These are phyloP conservation scores for Parapristionchus giblindavisi DNA, from an alignment of 2,888 invertebrate genomes.

Conservation along the genomic window DNA sequence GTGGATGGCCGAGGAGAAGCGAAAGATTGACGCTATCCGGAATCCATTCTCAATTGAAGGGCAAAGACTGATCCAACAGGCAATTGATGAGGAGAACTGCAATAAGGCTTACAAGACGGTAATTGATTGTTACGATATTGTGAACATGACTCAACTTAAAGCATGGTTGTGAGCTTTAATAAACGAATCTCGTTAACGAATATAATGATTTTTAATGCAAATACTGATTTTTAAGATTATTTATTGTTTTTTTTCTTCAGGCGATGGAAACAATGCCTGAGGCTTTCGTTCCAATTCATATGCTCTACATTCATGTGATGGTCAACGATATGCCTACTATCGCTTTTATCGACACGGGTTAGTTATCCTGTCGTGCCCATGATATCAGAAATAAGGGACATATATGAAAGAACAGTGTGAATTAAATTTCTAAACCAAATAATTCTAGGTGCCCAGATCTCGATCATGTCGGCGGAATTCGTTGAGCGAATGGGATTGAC, in stretches of 20 bases:
- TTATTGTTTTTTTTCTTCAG: too few relatives aligned
- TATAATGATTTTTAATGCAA: not conserved
- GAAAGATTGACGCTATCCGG: constrained; percentile 85
- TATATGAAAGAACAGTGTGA: constrained; percentile 24
- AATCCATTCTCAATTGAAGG: constrained; percentile 96
- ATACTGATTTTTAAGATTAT: not conserved
- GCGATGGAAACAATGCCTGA: constrained; percentile 99
- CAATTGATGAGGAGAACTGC: constrained; percentile 87
- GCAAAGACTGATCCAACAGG: constrained; percentile 91
- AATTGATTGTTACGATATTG: too few relatives aligned
- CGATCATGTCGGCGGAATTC: constrained; percentile 95
- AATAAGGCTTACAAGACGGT: constrained; percentile 81
- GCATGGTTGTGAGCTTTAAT: too few relatives aligned
- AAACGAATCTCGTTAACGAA: too few relatives aligned
- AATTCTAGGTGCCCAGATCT: constrained; percentile 82
- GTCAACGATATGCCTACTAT: constrained; percentile 96
- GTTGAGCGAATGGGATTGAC: constrained; percentile 76
- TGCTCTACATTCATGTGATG: constrained; percentile 94
- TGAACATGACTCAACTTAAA: too few relatives aligned
- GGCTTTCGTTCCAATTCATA: constrained; percentile 94
- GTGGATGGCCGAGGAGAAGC: constrained; percentile 67
- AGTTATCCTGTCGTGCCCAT: constrained; percentile 13
- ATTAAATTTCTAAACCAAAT: not conserved
- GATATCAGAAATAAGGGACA: not conserved
- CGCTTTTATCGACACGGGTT: constrained; percentile 95